phyloP scores from a whole-genome alignment of 2,888 invertebrate genomes.

The Hoplodrina blanda region DNA sequence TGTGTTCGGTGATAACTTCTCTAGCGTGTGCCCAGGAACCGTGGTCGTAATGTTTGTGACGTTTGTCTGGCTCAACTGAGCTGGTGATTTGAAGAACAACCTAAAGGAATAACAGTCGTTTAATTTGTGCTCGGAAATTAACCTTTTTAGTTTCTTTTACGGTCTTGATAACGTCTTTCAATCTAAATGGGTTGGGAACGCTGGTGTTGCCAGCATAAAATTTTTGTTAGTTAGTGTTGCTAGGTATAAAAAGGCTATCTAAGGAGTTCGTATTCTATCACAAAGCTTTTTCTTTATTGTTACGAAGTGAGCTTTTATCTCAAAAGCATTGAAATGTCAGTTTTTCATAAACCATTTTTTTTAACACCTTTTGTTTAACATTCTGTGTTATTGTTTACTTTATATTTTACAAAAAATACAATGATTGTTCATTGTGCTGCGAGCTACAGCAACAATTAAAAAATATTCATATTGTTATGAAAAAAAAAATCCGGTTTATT shows the following conservation, averaged over 20 bases:
- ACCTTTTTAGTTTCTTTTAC: not conserved
- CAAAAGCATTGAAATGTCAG: not conserved
- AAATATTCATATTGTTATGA: slow-evolving; percentile 22
- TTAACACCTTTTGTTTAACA: not conserved
- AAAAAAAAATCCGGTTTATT: slow-evolving; percentile 5
- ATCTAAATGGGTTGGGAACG: not conserved
- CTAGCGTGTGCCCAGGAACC: slow-evolving; percentile 93
- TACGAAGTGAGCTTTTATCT: slow-evolving; percentile 3
- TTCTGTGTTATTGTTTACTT: slow-evolving; percentile 7
- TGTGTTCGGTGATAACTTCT: slow-evolving; percentile 94
- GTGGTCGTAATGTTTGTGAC: slow-evolving; percentile 92
- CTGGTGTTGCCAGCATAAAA: not conserved
- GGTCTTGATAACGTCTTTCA: not conserved
- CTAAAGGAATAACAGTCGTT: slow-evolving; percentile 76
- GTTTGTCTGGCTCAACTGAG: slow-evolving; percentile 89
- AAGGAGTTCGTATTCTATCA: slow-evolving; percentile 13
- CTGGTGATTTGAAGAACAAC: slow-evolving; percentile 92
- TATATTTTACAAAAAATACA: slow-evolving; percentile 21
- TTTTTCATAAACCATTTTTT: slow-evolving; percentile 1
- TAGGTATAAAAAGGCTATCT: slow-evolving; percentile 1
- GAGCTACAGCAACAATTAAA: slow-evolving; percentile 16
- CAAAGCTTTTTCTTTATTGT: not conserved
- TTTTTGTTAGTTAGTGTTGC: not conserved
- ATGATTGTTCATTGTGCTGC: slow-evolving; percentile 1
- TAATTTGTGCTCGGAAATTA: not conserved